phyloP scores from a whole-genome alignment of 2,797 vertebrate genomes.

The Acridotheres tristis region DNA sequence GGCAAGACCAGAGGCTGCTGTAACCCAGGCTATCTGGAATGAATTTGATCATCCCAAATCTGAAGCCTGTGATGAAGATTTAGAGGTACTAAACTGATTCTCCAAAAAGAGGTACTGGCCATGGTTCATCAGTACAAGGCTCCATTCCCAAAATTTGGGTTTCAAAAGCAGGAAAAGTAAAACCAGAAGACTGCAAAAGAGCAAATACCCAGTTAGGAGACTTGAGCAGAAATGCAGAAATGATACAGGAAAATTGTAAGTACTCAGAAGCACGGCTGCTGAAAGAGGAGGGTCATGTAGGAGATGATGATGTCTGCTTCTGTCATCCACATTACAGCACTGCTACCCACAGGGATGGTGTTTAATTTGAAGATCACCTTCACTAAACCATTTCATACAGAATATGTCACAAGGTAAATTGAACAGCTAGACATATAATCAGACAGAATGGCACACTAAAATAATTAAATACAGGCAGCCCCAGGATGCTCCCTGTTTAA shows the following conservation, averaged over 20 bases:
- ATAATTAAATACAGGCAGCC: slow-evolving; percentile 56
- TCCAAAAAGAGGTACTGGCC: not conserved
- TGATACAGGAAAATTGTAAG: not conserved
- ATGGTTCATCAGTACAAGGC: not conserved
- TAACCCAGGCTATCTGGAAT: not conserved
- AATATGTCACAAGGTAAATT: slow-evolving; percentile 56
- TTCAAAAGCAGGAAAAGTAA: not conserved
- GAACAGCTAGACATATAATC: slow-evolving; percentile 23
- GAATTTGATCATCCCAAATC: not conserved
- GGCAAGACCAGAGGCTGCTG: not conserved
- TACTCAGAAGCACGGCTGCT: not conserved
- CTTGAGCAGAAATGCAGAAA: not conserved
- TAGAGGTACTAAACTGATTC: not conserved
- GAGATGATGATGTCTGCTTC: not conserved
- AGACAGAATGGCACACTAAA: slow-evolving; percentile 27
- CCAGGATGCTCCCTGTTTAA: slow-evolving; percentile 56
- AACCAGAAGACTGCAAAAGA: not conserved
- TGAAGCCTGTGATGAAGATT: not conserved
- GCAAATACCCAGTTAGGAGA: not conserved
- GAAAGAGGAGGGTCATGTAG: not conserved
- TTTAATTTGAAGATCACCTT: slow-evolving; percentile 39
- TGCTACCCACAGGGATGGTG: slow-evolving; percentile 17
- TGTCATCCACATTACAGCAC: not conserved
- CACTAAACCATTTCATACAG: slow-evolving; percentile 4
- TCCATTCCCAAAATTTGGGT: not conserved